Evolutionary conservation across 30 jellyfish, hydroid and myxozoan genomes (phyloP).

Genomic region (Clytia hemisphaerica): DNA sequence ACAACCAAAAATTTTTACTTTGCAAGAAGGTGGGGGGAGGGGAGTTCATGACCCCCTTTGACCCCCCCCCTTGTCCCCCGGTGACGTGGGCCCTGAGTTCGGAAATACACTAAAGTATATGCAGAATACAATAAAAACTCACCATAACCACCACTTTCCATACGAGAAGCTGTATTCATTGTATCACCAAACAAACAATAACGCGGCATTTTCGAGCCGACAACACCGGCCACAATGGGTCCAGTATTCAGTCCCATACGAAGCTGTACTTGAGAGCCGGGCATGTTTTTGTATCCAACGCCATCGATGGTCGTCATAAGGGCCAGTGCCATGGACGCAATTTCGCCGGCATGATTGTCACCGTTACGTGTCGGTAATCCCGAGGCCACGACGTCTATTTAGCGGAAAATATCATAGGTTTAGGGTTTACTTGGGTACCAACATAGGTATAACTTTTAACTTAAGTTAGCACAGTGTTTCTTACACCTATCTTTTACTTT

Average conservation of each 20-base stretch:
- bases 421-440: too few species aligned
- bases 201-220: conserved; percentile 83
- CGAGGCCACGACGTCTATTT: conserved; percentile 60
- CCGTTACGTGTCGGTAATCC: conserved; percentile 60
- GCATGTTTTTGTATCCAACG: conserved; percentile 44
- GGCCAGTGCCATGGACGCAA: conserved; percentile 40
- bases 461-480: too few species aligned
- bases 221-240: conserved; percentile 93
- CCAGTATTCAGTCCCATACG: conserved; percentile 69
- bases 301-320: conserved; percentile 32
- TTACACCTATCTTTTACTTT: too few species aligned
- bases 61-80: too few species aligned
- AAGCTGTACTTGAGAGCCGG: conserved; percentile 52
- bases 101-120: too few species aligned
- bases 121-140: too few species aligned
- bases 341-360: conserved; percentile 57
- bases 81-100: too few species aligned
- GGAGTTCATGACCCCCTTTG: too few species aligned
- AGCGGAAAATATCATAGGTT: too few species aligned
- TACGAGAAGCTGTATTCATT: conserved; percentile 81
- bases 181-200: conserved; percentile 93
- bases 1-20: too few species aligned
- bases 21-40: too few species aligned
- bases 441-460: too few species aligned
- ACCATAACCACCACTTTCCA: conserved; percentile 70